Base-by-base conservation (phyloP, 2,888 invertebrate species). In the Pseudoips prasinana region DNA sequence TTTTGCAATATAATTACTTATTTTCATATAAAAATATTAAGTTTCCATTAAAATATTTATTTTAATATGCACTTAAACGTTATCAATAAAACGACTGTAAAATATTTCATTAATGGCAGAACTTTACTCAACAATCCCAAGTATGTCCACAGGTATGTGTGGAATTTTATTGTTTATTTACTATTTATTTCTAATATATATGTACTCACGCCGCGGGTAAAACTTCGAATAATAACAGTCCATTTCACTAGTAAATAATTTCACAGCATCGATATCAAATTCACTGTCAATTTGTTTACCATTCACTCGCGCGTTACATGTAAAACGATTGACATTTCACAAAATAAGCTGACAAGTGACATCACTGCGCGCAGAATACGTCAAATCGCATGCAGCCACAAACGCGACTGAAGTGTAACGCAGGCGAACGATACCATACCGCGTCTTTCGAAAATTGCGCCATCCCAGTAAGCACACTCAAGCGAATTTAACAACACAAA, bases 371-470 rank as follows among this genome's bases (percentile, higher is more conserved):
- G 80, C 86, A 74, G 76, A 87, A 88, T 87, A 89, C 89, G 89
- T 89, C 89, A 89, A 89, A 89, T 88, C 88, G 83, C 86, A 81
- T 83, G 83, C 84, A 85, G 83, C 85, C 85, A 86, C 83, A 67
- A 86, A 88, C 89, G 87, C 89, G 90, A 90, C 90, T 90, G 90
- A 90, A 89, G 86, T 90, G 80, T 87, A 89, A 82, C 80, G 80
- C 86, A 82, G 80, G 81, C 89, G 87, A 83, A 81, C 88, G 79
- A 85, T 82, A 83, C 87, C 85, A 84, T 78, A 88, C 88, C 89
- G 88, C 89, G 89, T 88, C 89, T 88, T 88, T 88, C 89, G 90
- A 90, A 90, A 90, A 90, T 90, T 90, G 89, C 90, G 88, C 88
- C 89, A 89, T 88, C 85, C 73, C 80, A 82, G 79, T 82, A 86